Base-by-base conservation (phyloP, 2,113 vertebrate species). In the Hippocampus abdominalis region DNA sequence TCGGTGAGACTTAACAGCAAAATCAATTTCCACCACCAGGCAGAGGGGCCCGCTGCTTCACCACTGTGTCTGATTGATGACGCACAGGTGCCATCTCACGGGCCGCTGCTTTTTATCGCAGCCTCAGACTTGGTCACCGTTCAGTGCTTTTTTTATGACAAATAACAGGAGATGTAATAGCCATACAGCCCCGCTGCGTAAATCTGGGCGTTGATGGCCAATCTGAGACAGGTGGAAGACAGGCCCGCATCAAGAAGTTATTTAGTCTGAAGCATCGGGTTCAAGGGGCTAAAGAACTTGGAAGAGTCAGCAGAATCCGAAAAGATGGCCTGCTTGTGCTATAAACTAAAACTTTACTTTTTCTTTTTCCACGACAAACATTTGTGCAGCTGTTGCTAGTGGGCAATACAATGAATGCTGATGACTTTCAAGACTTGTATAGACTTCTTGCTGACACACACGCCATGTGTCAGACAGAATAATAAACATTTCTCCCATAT, bases 101-200 rank as follows among this genome's bases (percentile, higher is more conserved):
- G 81, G 78, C 81, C 70, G 64, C 74, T 75, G 86, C 85, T 79
- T 89, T 92, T 91, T 89, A 90, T 82, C 81, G 87, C 82, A 61
- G 8, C 75, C 81, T 79, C 86, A 13, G 80, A 73, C 88, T 84
- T 81, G 77, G 82, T 86, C 74, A 69, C 81, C 81, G 84, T 86
- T 89, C 89, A 87, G 71, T 59, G 83, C 76, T 40, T 87, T 89
- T 90, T 90, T 90, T 90, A 91, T 89, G 86, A 86, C 89, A 91
- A 90, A 87, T 86, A 91, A 90, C 87, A 89, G 79, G 81, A 80
- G 84, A 87, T 81, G 81, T 87, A 90, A 89, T 89, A 81, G 86
- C 82, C 76, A 76, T 86, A 82, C 79, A 79, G 80, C 61, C 29
- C 62, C 8, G 79, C 80, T 74, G 81, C 81, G 88, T 91, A 90